phyloP scores from a whole-genome alignment of 2,888 invertebrate species.

The Cyaniris semiargus region DNA sequence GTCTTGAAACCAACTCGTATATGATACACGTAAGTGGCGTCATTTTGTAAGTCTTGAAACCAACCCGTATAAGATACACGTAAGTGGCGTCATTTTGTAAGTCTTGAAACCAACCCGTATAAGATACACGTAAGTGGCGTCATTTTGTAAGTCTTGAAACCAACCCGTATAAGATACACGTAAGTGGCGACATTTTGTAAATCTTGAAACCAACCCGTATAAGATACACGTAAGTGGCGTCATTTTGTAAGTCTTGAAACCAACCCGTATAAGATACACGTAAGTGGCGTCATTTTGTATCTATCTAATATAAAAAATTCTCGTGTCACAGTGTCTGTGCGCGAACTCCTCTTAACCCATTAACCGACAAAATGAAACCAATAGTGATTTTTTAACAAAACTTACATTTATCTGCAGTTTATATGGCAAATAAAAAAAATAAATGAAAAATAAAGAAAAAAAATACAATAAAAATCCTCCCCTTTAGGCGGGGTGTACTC shows the following conservation, averaged over 20 bases:
- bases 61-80: slow-evolving; percentile 84
- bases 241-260: slow-evolving; percentile 61
- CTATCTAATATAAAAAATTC: no score
- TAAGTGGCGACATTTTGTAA: slow-evolving; percentile 49
- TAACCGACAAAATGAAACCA: no score
- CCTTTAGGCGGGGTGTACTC: no score
- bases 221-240: slow-evolving; percentile 76
- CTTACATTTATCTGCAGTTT: no score
- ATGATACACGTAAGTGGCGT: slow-evolving; percentile 76
- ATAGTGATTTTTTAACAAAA: no score
- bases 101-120: slow-evolving; percentile 81
- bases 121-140: slow-evolving; percentile 76
- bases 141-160: slow-evolving; percentile 61
- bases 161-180: slow-evolving; percentile 84
- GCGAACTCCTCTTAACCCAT: no score
- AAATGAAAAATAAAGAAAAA: no score
- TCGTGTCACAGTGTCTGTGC: no score
- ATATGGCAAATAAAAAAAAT: no score
- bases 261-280: slow-evolving; percentile 84
- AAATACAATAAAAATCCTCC: no score
- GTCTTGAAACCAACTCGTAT: slow-evolving; percentile 81
- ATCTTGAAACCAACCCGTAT: slow-evolving; percentile 81
- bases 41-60: slow-evolving; percentile 61
- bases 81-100: slow-evolving; percentile 49
- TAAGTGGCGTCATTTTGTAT: slow-evolving; percentile 49